Evolutionary conservation across 2,888 invertebrate genomes (phyloP), one percentile per base, ranked within the genome.

Genomic region (Priocnemis perturbator): DNA sequence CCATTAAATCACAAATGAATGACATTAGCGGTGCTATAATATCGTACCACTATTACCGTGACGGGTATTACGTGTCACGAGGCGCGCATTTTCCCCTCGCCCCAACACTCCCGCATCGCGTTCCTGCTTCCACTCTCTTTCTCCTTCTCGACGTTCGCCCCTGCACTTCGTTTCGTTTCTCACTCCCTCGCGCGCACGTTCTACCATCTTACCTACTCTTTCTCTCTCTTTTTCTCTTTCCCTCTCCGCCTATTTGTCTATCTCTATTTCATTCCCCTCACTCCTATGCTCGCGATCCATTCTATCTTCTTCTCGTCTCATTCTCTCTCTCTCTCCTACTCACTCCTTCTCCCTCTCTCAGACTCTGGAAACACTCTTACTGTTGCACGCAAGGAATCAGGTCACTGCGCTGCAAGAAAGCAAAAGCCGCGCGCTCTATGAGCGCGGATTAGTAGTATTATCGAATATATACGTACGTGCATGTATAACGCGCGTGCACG

Each of bases 381-480:
- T 83, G 83, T 84, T 83, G 84, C 84, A 83, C 78, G 82, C 85
- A 85, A 84, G 85, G 86, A 88, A 88, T 88, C 87, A 88, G 88
- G 88, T 88, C 88, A 88, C 86, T 85, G 87, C 84, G 86, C 87
- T 83, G 84, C 84, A 88, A 87, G 88, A 88, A 88, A 88, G 88
- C 85, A 85, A 83, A 81, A 87, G 85, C 84, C 79, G 81, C 82
- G 82, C 79, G 82, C 81, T 78, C 74, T 37, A 37, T 69, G 71
- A 68, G 74, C 76, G 78, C 82, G 84, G 85, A 86, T 87, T 87
- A 85, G 53, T 86, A 85, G 86, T 87, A 87, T 87, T 87, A 87
- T 86, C 84, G 83, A 85, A 85, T 86, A 73, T 71, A 44, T 57
- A 55, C 60, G 58, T 64, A 68, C 59, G 55, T 58, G 48, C 7